Base-by-base conservation (phyloP, 2,888 invertebrate species). In the Drosophila kokeensis region DNA sequence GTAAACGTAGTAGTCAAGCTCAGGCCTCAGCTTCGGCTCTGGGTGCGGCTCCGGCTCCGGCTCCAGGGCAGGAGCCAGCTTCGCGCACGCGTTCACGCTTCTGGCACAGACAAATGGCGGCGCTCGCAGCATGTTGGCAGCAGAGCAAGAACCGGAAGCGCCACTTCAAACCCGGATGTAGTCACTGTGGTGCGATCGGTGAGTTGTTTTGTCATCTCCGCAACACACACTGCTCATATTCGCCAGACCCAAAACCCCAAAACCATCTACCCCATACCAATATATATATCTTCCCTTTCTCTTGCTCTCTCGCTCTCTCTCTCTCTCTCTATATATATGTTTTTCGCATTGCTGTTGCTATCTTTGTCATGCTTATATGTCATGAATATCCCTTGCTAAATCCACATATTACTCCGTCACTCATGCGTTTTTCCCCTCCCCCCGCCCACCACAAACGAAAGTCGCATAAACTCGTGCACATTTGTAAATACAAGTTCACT, bases 141-240 rank as follows among this genome's bases (percentile, higher is more conserved):
- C 90, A 84, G 73, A 78, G 78, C 76, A 90, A 85, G 77, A 87
- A 90, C 76, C 90, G 91, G 83, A 87, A 91, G 79, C 89, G 81
- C 73, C 91, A 85, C 72, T 83, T 71, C 70, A 82, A 83, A 73
- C 73, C 87, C 86, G 92, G 92, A 92, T 91, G 93, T 90, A 91
- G 93, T 89, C 90, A 90, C 82, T 93, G 92, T 87, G 92, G 92
- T 89, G 92, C 92, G 86, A 91, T 90, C 90, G 92, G 92, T 93
- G 93, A 93, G 93, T 93, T 84, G 93, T 92, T 82, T 89, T 77
- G 73, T 76, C 79, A 75, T 76, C 75, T 86, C 89, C 82, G 71
- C 65, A 76, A 59, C 76, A 72, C 52, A 77, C 57, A 61, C 73
- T 68, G 57, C 49, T 62, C 81, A 68, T 38, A 66, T 67, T 78